Evolutionary conservation across 2,888 invertebrate species (phyloP).

Genomic region (Antheraea assamensis): DNA sequence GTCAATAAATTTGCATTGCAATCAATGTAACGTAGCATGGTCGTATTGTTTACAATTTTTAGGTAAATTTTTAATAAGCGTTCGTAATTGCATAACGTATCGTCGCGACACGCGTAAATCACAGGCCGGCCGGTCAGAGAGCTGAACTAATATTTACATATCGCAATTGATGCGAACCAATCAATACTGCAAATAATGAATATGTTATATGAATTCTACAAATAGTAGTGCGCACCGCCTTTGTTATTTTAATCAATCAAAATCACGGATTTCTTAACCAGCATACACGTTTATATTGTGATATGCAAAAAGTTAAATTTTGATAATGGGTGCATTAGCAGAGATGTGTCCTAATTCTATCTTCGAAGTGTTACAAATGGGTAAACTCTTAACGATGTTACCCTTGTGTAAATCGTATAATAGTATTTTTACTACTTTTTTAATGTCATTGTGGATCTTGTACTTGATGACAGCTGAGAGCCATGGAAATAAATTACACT

Average conservation of each 20-base stretch:
- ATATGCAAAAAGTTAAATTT: slow-evolving; percentile 52
- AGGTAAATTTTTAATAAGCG: slow-evolving; percentile 78
- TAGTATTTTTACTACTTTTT: neutral
- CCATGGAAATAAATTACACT: too few species aligned
- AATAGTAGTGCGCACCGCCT: slow-evolving; percentile 57
- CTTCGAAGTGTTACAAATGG: neutral
- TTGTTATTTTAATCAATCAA: slow-evolving; percentile 46
- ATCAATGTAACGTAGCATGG: slow-evolving; percentile 28
- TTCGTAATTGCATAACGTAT: slow-evolving; percentile 76
- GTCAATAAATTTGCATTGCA: slow-evolving; percentile 16
- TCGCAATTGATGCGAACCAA: slow-evolving; percentile 79
- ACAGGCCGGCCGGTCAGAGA: slow-evolving; percentile 65
- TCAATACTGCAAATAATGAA: slow-evolving; percentile 81
- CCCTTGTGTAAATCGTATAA: neutral
- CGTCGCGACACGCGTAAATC: slow-evolving; percentile 71
- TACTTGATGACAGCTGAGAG: too few species aligned
- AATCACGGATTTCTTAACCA: neutral
- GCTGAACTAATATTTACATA: slow-evolving; percentile 79
- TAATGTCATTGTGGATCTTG: neutral
- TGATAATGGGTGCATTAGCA: slow-evolving; percentile 38
- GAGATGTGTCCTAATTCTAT: slow-evolving; percentile 55
- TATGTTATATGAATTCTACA: slow-evolving; percentile 71
- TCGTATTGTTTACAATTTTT: slow-evolving; percentile 30
- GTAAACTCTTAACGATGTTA: neutral
- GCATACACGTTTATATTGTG: slow-evolving; percentile 32